Conservation (phyloP, 2,797 vertebrate species). For the Mycteria americana region DNA sequence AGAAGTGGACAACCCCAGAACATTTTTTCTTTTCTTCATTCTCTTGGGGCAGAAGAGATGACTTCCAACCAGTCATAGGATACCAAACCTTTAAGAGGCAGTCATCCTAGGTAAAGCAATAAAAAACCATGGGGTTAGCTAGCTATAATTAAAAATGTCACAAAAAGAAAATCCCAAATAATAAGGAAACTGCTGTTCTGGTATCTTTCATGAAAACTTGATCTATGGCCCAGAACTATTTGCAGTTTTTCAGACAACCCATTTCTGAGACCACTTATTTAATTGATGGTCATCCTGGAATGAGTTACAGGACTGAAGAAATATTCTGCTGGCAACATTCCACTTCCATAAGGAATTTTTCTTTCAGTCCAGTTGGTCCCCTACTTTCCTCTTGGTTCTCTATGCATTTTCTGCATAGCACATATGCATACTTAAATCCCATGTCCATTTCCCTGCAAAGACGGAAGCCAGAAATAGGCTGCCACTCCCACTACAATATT, state of each 20-base stretch:
- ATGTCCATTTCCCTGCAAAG: not conserved
- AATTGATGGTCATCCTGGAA: not conserved
- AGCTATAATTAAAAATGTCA: not conserved
- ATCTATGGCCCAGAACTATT: not conserved
- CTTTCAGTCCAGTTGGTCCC: not conserved
- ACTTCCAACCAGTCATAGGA: slow-evolving; percentile 92
- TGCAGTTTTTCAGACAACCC: not conserved
- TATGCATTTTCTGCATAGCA: not conserved
- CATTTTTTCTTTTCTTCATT: slow-evolving; percentile 80
- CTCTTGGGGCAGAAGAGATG: slow-evolving; percentile 90
- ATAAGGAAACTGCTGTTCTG: not conserved
- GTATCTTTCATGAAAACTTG: not conserved
- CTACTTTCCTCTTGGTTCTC: not conserved
- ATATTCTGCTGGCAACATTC: not conserved
- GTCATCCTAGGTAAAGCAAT: slow-evolving; percentile 84
- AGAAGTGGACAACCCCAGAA: slow-evolving; percentile 74
- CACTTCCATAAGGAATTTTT: not conserved
- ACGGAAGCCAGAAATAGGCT: not conserved
- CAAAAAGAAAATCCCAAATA: not conserved
- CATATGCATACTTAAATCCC: not conserved
- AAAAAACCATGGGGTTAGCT: not conserved
- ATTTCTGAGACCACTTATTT: not conserved
- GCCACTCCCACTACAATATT: not conserved
- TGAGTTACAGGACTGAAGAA: not conserved
- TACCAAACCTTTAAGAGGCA: slow-evolving; percentile 98